Evolutionary conservation across 2,113 vertebrate genomes (phyloP), one percentile per base, ranked within the genome.

Genomic region (Orcinus orca): DNA sequence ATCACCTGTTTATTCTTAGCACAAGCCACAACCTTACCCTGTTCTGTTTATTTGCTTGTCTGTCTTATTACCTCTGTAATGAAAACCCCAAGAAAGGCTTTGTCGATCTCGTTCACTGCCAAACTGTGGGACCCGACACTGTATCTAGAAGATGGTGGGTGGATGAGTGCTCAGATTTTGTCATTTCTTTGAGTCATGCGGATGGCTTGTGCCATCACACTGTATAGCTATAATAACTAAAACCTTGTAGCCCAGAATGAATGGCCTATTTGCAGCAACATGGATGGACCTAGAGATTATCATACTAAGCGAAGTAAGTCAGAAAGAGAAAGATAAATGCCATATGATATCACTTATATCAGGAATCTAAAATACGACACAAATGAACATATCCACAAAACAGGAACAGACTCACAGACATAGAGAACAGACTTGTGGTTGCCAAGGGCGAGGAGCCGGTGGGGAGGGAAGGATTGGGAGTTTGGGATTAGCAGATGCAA

Each of bases 21-120:
- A 33, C 44, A 31, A 63, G 44, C 94, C 55, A 4, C 70, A n/a
- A 0, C 63, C 17, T 41, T 1, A 0, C 74, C 29, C 41, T 62
- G 3, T 73, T 85, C 33, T 67, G 7, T 76, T 38, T 38, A 31
- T 33, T 38, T 85, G n/a, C 21, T 63, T n/a, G 4, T 86, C 55
- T 80, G 15, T 47, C 25, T 95, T 62, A 20, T 38, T n/a, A 10
- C 1, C 6, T 67, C 3, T 36, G n/a, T 53, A 6, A 20, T 2
- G 33, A 50, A 38, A n/a, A 17, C 36, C 71, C 21, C 10, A 0
- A 10, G 8, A 9, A 47, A 65, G 76, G 23, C 9, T 36, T 33
- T 11, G 53, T 55, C 0, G 0, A 1, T 38, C 15, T 41, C 1
- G 0, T 13, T 76, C 7, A 3, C 26, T 0, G 8, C n/a, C 3